These are phyloP conservation scores for Ecdyonurus torrentis DNA, from an alignment of 2,888 invertebrate genomes.

Conservation along the genomic window DNA sequence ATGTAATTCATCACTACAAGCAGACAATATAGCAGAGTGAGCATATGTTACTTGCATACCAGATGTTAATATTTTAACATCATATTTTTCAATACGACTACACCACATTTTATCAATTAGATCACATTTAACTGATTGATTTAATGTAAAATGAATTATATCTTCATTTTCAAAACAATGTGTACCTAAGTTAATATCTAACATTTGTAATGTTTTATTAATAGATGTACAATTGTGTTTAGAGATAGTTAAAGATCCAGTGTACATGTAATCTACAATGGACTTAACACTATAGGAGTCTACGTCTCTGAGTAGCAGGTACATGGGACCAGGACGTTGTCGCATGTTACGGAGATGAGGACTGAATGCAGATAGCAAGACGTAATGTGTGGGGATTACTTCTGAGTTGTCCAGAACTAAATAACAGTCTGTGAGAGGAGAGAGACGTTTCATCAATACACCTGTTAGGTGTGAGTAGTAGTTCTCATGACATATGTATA, in stretches of 20 bases:
- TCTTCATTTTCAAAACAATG: neutral
- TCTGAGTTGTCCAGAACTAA: neutral
- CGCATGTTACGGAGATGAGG: neutral
- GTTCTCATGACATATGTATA: neutral
- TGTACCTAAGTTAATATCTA: neutral
- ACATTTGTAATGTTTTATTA: neutral
- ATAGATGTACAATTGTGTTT: neutral
- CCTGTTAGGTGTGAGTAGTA: neutral
- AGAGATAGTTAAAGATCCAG: neutral
- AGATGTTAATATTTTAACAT: neutral
- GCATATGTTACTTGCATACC: neutral
- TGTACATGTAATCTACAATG: neutral
- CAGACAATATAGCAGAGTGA: neutral
- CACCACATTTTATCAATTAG: neutral
- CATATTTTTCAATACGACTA: neutral
- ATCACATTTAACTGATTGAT: neutral
- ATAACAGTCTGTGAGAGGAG: neutral
- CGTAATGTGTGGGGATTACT: neutral
- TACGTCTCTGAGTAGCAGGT: neutral
- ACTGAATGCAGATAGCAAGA: neutral
- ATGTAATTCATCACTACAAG: conserved; percentile 1
- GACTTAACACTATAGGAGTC: neutral
- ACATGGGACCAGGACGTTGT: neutral
- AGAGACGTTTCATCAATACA: neutral
- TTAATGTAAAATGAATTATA: neutral